Base-by-base conservation (phyloP, 1,140 invertebrate genomes). In the Diachasmimorpha longicaudata region DNA sequence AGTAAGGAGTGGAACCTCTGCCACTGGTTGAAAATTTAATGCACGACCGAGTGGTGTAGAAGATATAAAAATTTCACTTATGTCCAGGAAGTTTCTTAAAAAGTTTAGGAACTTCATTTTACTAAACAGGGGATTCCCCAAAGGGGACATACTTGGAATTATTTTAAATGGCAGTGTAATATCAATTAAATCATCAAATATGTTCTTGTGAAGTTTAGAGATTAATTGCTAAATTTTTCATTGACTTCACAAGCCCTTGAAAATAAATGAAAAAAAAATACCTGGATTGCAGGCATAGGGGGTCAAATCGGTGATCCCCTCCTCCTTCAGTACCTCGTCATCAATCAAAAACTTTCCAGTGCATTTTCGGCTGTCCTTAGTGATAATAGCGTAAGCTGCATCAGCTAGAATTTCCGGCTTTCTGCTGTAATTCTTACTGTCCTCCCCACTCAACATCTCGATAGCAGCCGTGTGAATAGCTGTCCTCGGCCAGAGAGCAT, bases 401-500 rank as follows among this genome's bases (percentile, higher is more conserved):
- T 99, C 97, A 19, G 96, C 94, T 88, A 99, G 93, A 78, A 99
- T 99, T 75, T 98, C 96, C 0, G 96, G 94, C 85, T 95, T 98
- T 52, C 98, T 90, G 81, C 93, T 91, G 79, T 91, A 90, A 82
- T 86, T 84, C 3, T 80, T 83, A 0, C 92, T 91, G 4, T 92
- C 92, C 3, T 91, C 88, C 2, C 95, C 95, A 0, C 92, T 93
- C 66, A 99, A 87, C 97, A 99, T 99, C 84, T 98, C 95, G 89
- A 99, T 97, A 0, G 98, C 98, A 31, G 98, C 97, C 0, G 98
- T 99, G 74, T 94, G 92, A 83, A 99, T 98, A 9, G 95, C 97
- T 95, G 97, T 99, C 86, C 91, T 93, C 0, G 98, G 98, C 98
- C 98, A 99, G 0, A 99, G 89, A 4, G 98, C 96, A 90, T 99